These are phyloP conservation scores for Threskiornis aethiopicus DNA, from an alignment of 2,797 vertebrate genomes.

Conservation along the genomic window DNA sequence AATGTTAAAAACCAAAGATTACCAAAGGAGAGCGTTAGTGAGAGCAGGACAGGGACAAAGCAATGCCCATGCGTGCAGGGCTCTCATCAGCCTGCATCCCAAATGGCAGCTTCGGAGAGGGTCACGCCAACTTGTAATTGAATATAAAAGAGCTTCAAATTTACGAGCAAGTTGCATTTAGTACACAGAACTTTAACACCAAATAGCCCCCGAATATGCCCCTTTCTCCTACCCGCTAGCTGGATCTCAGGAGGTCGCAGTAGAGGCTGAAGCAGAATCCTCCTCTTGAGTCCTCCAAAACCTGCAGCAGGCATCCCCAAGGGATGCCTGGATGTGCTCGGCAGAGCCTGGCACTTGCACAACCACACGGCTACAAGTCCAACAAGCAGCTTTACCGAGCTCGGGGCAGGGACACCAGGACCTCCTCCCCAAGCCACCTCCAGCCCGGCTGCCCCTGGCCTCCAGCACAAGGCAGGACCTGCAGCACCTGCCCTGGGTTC, in stretches of 20 bases:
- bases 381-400: neutral
- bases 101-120: neutral
- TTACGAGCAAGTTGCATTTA: neutral
- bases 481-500: neutral
- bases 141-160: neutral
- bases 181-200: neutral
- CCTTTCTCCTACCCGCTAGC: neutral
- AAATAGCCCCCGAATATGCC: neutral
- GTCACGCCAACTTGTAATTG: neutral
- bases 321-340: neutral
- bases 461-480: neutral
- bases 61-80: accelerated
- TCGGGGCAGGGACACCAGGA: neutral
- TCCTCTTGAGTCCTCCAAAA: neutral
- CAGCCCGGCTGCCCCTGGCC: accelerated
- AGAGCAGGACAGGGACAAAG: neutral
- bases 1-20: neutral
- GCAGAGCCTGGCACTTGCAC: neutral
- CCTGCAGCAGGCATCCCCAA: accelerated
- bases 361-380: neutral
- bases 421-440: neutral
- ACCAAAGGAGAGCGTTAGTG: neutral
- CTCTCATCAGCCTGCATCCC: neutral
- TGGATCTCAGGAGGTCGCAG: neutral
- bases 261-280: neutral